These are phyloP conservation scores for Drosophila quadrilineata DNA, from an alignment of 1,140 invertebrate species.

Conservation along the genomic window DNA sequence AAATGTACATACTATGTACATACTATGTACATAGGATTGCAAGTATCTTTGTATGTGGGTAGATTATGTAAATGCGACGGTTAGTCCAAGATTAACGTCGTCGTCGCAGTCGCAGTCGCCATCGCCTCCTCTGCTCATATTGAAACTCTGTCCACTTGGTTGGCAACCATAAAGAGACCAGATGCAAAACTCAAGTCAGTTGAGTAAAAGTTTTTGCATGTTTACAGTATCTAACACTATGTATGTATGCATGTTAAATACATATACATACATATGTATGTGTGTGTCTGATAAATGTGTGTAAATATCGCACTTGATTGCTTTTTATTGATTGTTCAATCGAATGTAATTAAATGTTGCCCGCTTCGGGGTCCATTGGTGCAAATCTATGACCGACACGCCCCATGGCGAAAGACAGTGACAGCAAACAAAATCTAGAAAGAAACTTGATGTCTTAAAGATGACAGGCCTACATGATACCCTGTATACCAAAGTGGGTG, in stretches of 20 bases:
- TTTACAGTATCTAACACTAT: constrained; percentile 2
- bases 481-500: no score
- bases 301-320: constrained; percentile 48
- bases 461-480: constrained; percentile 43
- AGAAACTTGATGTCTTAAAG: constrained; percentile 34
- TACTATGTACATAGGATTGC: background rate
- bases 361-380: constrained; percentile 51
- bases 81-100: constrained; percentile 32
- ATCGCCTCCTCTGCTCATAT: no score
- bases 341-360: constrained; percentile 65
- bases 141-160: constrained; percentile 19
- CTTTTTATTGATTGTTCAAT: constrained; percentile 75
- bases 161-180: constrained; percentile 10
- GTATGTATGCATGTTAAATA: constrained; percentile 19
- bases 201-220: constrained; percentile 51
- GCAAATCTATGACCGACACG: constrained; percentile 48
- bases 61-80: constrained; percentile 42
- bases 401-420: constrained; percentile 11
- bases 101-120: no score
- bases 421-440: background rate
- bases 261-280: no score
- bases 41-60: background rate
- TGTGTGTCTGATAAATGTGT: constrained; percentile 7
- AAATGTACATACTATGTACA: no score
- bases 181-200: constrained; percentile 10